Evolutionary conservation across 2,888 invertebrate genomes (phyloP), one percentile per base, ranked within the genome.

Genomic region (Hydropsyche betteni): DNA sequence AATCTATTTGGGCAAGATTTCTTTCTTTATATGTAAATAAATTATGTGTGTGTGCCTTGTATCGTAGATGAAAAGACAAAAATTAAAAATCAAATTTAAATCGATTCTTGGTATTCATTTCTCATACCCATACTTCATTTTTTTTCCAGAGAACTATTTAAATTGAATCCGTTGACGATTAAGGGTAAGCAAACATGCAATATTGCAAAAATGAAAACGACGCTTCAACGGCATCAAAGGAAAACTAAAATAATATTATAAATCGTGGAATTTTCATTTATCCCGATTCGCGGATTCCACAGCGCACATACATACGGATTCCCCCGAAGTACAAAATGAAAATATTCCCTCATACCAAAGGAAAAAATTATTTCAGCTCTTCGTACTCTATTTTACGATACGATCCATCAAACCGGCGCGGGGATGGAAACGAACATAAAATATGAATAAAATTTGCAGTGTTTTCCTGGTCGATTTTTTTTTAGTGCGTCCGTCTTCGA

Each of bases 21-120:
- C 75, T 79, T 77, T 77, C 76, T 74, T 78, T 77, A 71, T 76
- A 64, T 79, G 79, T 79, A 79, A 77, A 79, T 79, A 79, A 76
- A 79, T 79, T 82, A 81, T 89, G 89, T 89, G 90, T 89, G 90
- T 90, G 90, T 90, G 90, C 90, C 90, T 90, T 90, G 90, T 90
- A 90, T 90, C 85, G 88, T 88, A 88, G 88, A 89, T 86, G 86
- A 88, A 88, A 88, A 88, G 88, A 88, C 87, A 87, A 87, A 87
- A 84, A 85, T 88, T 88, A 88, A 87, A 84, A 86, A 86, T 87
- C 85, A 84, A 76, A 80, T 81, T 81, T 81, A 83, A 79, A 79
- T 79, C 79, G 79, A 78, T 16, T 58, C 50, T 84, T 86, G 86
- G 36, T 68, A 36, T 68, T 34, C 7, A 34, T 34, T n/a, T 83